phyloP scores from a whole-genome alignment of 2,113 vertebrate genomes.

The Deroptyus accipitrinus region DNA sequence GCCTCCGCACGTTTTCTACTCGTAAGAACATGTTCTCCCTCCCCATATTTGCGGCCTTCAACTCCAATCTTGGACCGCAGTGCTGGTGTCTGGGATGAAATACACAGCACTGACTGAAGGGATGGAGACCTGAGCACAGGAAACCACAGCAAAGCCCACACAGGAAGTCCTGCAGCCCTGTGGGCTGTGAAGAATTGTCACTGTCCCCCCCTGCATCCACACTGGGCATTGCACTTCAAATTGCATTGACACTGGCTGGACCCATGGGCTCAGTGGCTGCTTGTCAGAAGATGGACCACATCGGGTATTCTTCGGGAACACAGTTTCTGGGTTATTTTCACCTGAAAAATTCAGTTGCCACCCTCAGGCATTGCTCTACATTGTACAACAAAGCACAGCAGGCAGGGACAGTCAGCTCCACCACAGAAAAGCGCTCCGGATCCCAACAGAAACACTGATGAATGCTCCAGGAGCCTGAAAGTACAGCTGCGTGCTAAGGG shows the following conservation, averaged over 20 bases:
- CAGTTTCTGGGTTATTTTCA: neutral
- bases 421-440: accelerated
- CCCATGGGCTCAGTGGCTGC: neutral
- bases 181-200: neutral
- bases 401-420: neutral
- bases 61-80: too few species aligned
- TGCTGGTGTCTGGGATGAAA: neutral
- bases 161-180: neutral
- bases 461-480: neutral
- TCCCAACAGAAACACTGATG: neutral
- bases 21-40: neutral
- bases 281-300: neutral
- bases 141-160: neutral
- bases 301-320: neutral
- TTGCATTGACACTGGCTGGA: neutral
- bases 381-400: neutral
- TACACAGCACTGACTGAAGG: neutral
- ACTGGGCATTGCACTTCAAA: neutral
- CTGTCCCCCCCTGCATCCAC: neutral
- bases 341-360: neutral
- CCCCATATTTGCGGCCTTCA: neutral
- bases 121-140: accelerated
- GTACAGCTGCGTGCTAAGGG: accelerated
- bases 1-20: neutral
- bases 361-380: neutral